phyloP scores from a whole-genome alignment of 2,797 vertebrate genomes.

The Psittacula derbiana region DNA sequence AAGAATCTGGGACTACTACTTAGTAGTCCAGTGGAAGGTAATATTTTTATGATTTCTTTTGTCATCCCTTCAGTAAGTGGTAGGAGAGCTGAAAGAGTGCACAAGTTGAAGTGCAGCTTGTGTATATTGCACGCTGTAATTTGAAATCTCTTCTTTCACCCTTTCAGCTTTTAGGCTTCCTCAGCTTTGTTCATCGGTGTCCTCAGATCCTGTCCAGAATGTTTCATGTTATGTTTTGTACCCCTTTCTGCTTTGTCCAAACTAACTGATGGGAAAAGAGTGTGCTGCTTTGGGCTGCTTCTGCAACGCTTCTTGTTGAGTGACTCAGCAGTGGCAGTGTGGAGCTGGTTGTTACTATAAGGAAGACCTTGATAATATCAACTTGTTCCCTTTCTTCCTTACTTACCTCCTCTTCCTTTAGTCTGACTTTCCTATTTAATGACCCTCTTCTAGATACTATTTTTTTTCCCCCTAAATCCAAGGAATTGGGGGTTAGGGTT shows the following conservation, averaged over 20 bases:
- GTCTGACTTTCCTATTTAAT: not conserved
- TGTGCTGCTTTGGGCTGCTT: not conserved
- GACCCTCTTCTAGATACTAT: not conserved
- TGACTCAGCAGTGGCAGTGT: not conserved
- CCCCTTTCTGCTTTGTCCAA: not conserved
- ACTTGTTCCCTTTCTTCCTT: not conserved
- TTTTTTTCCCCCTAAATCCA: not conserved
- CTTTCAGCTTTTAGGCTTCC: not conserved
- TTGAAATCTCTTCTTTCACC: not conserved
- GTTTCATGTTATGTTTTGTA: not conserved
- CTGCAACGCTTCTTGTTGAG: not conserved
- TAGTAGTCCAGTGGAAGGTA: not conserved
- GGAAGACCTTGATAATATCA: not conserved
- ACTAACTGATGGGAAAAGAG: not conserved
- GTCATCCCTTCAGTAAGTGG: not conserved
- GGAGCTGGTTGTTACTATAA: not conserved
- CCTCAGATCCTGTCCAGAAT: not conserved
- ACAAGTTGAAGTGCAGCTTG: not conserved
- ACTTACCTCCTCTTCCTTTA: not conserved
- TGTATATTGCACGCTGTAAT: accelerated
- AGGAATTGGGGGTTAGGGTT: not conserved
- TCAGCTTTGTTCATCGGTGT: not conserved
- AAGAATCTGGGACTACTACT: not conserved
- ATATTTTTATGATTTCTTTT: not conserved
- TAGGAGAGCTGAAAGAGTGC: not conserved